Evolutionary conservation across 2,888 invertebrate genomes (phyloP).

Genomic region (Cantharis flavilabris): DNA sequence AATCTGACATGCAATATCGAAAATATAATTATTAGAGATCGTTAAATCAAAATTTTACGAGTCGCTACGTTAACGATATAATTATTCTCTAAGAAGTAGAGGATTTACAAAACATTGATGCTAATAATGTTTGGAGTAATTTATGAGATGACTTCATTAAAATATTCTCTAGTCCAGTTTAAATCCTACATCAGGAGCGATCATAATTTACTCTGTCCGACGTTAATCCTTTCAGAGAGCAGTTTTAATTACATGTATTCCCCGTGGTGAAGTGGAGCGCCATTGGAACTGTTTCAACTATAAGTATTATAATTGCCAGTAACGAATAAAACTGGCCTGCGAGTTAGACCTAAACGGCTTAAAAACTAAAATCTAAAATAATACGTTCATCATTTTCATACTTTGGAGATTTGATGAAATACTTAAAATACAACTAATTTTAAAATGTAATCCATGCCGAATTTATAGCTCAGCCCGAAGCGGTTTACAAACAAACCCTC

Average conservation of each 20-base stretch:
- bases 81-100: neutral
- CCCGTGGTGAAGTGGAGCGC: constrained; percentile 48
- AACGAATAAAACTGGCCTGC: neutral
- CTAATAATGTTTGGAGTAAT: constrained; percentile 34
- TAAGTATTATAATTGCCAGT: constrained; percentile 24
- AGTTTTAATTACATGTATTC: constrained; percentile 54
- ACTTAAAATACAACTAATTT: constrained; percentile 5
- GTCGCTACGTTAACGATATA: neutral
- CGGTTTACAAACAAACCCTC: constrained; percentile 15
- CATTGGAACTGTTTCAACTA: constrained; percentile 38
- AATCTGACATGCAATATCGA: neutral
- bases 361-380: neutral
- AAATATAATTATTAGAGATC: neutral
- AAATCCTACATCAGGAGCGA: constrained; percentile 44
- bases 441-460: constrained; percentile 13
- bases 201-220: constrained; percentile 52
- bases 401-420: neutral
- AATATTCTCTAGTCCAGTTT: constrained; percentile 47
- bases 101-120: constrained; percentile 8
- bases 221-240: constrained; percentile 52
- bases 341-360: constrained; percentile 13
- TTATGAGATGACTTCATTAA: constrained; percentile 43
- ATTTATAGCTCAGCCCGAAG: constrained; percentile 9
- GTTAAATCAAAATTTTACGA: neutral
- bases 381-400: neutral